Conservation (phyloP, 2,113 vertebrate genomes). For the Sceloporus undulatus region DNA sequence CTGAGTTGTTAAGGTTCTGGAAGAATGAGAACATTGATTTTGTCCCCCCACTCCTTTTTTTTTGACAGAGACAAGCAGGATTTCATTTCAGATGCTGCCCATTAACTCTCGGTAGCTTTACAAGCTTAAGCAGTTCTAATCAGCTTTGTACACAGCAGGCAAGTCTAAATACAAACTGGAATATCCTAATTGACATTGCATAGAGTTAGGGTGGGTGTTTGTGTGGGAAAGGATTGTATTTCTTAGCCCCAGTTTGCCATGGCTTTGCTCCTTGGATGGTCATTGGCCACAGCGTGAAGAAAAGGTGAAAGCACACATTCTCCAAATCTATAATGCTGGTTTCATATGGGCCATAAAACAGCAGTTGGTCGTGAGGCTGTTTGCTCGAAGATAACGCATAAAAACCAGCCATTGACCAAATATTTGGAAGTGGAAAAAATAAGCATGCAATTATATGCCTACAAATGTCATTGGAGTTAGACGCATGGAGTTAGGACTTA, state of each 20-base stretch:
- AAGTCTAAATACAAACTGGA: slow-evolving; percentile 42
- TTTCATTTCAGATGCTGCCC: slow-evolving; percentile 43
- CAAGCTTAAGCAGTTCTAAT: slow-evolving; percentile 53
- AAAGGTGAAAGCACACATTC: neutral
- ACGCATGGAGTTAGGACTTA: no score
- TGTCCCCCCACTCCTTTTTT: neutral
- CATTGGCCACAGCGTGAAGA: neutral
- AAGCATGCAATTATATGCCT: neutral
- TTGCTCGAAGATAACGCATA: neutral
- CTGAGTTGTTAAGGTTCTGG: slow-evolving; percentile 49
- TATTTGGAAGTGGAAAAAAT: no score
- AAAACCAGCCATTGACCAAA: neutral
- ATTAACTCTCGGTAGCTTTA: slow-evolving; percentile 40
- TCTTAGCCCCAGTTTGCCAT: neutral
- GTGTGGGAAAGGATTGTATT: neutral
- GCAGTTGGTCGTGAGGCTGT: neutral
- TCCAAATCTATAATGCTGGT: neutral
- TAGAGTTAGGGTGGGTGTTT: slow-evolving; percentile 15
- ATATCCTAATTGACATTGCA: slow-evolving; percentile 30
- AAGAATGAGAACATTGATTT: slow-evolving; percentile 63
- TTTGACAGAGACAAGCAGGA: slow-evolving; percentile 47
- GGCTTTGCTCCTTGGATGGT: neutral
- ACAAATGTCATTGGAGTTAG: neutral
- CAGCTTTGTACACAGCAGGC: slow-evolving; percentile 39
- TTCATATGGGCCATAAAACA: neutral